Conservation (phyloP, 1,140 invertebrate genomes). For the Drosophila simulans region DNA sequence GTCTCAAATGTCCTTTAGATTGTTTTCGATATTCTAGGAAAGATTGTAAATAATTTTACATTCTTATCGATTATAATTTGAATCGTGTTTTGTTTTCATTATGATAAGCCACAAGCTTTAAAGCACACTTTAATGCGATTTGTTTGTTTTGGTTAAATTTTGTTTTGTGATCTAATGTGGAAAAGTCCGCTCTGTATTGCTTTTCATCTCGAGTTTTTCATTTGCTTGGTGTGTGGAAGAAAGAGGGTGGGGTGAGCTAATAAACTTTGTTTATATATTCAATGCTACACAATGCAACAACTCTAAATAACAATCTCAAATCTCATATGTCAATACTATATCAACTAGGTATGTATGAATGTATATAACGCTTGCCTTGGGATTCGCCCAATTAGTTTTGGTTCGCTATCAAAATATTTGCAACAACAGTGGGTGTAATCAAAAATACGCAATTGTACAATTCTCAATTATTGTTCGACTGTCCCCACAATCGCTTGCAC, state of each 20-base stretch:
- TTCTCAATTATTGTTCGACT: constrained; percentile 63
- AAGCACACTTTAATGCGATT: constrained; percentile 72
- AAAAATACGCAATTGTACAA: constrained; percentile 67
- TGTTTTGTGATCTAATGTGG: constrained; percentile 24
- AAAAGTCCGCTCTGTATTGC: constrained; percentile 49
- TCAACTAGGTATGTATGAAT: constrained; percentile 54
- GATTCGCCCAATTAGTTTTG: constrained; percentile 2
- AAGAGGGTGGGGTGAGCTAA: constrained; percentile 43
- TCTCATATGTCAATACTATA: constrained; percentile 50
- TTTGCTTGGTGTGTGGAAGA: constrained; percentile 20
- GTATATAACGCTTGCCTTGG: constrained; percentile 47
- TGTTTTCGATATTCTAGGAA: constrained; percentile 42
- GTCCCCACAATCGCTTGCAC: constrained; percentile 34
- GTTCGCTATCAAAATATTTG: constrained; percentile 65
- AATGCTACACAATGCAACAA: constrained; percentile 76
- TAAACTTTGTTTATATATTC: constrained; percentile 64
- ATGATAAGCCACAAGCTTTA: constrained; percentile 78
- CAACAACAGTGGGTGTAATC: constrained; percentile 74
- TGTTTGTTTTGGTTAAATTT: constrained; percentile 32
- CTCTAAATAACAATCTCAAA: constrained; percentile 76
- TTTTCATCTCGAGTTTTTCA: constrained; percentile 28
- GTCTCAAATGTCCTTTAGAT: constrained; percentile 48
- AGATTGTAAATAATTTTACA: constrained; percentile 52
- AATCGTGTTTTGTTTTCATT: constrained; percentile 44
- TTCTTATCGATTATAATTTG: constrained; percentile 54